Conservation (phyloP, 2,113 vertebrate species). For the Triplophysa rosa region DNA sequence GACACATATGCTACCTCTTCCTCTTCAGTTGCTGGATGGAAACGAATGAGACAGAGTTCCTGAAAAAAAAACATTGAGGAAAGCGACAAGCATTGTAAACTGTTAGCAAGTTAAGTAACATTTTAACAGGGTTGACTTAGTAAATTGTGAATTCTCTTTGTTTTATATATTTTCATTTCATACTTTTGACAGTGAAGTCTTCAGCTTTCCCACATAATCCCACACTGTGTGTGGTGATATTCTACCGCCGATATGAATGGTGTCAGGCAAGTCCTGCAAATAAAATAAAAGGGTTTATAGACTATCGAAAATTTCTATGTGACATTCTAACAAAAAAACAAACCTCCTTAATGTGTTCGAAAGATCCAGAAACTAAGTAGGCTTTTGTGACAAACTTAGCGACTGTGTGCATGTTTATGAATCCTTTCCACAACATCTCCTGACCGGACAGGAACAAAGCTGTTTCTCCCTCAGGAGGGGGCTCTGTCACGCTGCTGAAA, state of each 20-base stretch:
- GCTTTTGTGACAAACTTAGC: slow-evolving; percentile 99
- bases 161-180: not conserved
- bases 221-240: slow-evolving; percentile 95
- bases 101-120: too few species aligned
- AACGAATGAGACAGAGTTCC: slow-evolving; percentile 96
- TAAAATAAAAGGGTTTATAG: not conserved
- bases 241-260: slow-evolving; percentile 93
- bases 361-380: slow-evolving; percentile 92
- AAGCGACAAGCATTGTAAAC: too few species aligned
- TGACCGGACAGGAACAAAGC: slow-evolving; percentile 91
- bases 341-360: slow-evolving; percentile 95
- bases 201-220: slow-evolving; percentile 98
- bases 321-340: slow-evolving; percentile 49
- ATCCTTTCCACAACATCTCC: slow-evolving; percentile 95
- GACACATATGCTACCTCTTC: slow-evolving; percentile 97
- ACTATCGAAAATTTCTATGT: too few species aligned
- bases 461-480: slow-evolving; percentile 85
- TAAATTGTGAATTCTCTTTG: not conserved
- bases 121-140: not conserved
- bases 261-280: slow-evolving; percentile 93
- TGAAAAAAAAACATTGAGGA: slow-evolving; percentile 59
- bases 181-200: slow-evolving; percentile 96
- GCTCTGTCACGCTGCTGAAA: slow-evolving; percentile 77
- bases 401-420: slow-evolving; percentile 96
- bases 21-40: slow-evolving; percentile 97